phyloP scores from a whole-genome alignment of 2,797 vertebrate genomes.

The Acanthis flammea region DNA sequence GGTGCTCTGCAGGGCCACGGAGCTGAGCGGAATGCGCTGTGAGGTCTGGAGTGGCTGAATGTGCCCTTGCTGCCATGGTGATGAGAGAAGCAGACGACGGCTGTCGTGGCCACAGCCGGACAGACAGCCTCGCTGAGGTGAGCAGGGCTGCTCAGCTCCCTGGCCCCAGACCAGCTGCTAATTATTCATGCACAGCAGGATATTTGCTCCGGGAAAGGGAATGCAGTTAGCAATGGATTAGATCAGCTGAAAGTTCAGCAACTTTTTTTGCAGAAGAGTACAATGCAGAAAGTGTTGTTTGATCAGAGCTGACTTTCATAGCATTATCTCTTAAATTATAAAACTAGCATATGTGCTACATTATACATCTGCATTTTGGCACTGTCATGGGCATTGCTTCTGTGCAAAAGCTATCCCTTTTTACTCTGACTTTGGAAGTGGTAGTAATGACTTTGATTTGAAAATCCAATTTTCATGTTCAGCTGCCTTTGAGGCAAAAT shows the following conservation, averaged over 20 bases:
- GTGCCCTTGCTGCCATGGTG: background rate
- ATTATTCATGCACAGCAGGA: background rate
- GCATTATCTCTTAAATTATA: background rate
- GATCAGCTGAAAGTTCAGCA: conserved; percentile 42
- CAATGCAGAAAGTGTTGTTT: background rate
- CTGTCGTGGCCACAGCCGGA: background rate
- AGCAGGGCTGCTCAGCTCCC: background rate
- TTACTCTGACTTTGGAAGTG: background rate
- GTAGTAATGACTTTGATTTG: background rate
- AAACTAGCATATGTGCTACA: background rate
- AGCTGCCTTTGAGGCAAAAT: background rate
- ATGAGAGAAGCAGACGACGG: background rate
- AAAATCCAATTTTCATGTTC: background rate
- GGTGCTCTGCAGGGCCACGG: background rate
- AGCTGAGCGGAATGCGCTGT: background rate
- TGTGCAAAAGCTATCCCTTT: background rate
- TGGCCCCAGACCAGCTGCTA: background rate
- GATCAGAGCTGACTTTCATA: background rate
- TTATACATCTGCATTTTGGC: background rate
- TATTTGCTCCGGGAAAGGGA: background rate
- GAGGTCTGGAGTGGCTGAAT: background rate
- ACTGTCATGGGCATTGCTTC: background rate
- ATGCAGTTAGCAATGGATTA: background rate
- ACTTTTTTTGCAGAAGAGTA: background rate
- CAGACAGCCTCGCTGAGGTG: background rate